Evolutionary conservation across 2,888 invertebrate genomes (phyloP).

Genomic region (Cataglyphis cursor): DNA sequence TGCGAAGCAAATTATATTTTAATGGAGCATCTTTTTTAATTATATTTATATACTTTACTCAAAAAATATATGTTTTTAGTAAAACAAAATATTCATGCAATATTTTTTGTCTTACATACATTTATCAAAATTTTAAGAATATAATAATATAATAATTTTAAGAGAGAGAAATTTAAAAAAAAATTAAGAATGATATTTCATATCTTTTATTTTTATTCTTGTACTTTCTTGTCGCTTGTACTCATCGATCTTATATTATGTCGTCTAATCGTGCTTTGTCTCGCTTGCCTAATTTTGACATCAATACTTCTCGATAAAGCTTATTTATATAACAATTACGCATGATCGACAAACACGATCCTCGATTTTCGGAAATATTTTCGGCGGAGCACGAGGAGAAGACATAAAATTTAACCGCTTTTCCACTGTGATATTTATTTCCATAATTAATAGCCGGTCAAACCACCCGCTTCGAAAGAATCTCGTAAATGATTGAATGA

Average conservation of each 20-base stretch:
- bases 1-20: not conserved
- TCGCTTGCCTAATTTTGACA: not conserved
- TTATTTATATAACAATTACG: not conserved
- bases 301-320: not conserved
- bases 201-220: not conserved
- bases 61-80: not conserved
- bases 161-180: too few relatives aligned
- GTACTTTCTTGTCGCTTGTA: not conserved
- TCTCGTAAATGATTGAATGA: not conserved
- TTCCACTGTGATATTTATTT: not conserved
- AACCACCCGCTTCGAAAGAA: not conserved
- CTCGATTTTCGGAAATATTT: not conserved
- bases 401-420: not conserved
- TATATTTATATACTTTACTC: not conserved
- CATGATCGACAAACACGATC: not conserved
- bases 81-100: not conserved
- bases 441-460: not conserved
- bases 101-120: not conserved
- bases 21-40: not conserved
- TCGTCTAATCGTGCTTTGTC: conserved; percentile 15
- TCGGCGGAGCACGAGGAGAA: not conserved
- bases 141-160: too few relatives aligned
- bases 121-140: not conserved
- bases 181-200: not conserved
- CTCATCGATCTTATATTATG: conserved; percentile 13